Conservation (phyloP, 2,113 vertebrate genomes). For the Fregata magnificens region DNA sequence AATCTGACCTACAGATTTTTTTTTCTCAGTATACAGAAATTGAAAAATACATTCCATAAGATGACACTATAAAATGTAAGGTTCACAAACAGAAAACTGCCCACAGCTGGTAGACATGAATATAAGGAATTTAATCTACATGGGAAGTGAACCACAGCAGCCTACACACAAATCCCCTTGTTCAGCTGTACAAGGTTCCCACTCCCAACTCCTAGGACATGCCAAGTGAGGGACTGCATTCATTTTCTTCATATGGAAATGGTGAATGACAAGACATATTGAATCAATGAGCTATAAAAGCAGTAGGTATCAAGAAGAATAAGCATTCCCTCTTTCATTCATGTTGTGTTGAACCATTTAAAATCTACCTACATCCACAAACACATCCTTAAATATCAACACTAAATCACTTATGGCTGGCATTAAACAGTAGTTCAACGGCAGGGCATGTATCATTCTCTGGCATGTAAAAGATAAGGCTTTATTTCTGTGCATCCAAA, state of each 20-base stretch:
- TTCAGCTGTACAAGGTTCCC: background rate
- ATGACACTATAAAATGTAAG: background rate
- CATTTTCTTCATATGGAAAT: background rate
- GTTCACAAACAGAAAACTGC: background rate
- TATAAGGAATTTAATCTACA: background rate
- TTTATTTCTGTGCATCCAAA: background rate
- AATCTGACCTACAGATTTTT: background rate
- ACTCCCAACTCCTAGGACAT: background rate
- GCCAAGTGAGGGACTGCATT: background rate
- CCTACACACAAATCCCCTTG: background rate
- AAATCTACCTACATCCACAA: background rate
- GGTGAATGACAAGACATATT: background rate
- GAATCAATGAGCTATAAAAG: background rate
- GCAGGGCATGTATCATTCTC: background rate
- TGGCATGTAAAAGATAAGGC: background rate
- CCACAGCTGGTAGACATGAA: accelerated
- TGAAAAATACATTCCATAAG: background rate
- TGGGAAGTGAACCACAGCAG: background rate
- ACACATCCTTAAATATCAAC: background rate
- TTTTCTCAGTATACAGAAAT: background rate
- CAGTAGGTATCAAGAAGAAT: background rate
- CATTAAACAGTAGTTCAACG: background rate
- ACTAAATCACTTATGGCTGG: background rate
- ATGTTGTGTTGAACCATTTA: background rate
- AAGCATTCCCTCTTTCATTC: background rate